Conservation (phyloP, 2,113 vertebrate genomes). For the human region DNA sequence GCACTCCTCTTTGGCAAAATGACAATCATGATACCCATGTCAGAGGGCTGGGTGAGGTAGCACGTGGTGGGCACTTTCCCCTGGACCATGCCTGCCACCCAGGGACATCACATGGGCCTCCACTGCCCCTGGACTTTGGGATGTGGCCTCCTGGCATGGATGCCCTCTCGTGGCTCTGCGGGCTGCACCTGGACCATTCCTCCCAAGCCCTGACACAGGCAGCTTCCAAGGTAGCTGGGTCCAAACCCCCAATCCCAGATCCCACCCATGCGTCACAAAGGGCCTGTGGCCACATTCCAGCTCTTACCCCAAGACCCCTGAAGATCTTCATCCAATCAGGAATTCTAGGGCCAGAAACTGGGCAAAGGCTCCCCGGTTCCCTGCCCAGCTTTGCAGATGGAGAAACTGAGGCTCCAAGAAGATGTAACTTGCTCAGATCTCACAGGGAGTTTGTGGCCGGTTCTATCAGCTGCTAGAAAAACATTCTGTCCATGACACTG, state of each 20-base stretch:
- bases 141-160: background rate
- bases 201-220: background rate
- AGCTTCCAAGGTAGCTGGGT: background rate
- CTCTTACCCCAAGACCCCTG: background rate
- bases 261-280: background rate
- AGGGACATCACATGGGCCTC: background rate
- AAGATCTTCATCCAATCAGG: background rate
- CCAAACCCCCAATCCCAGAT: background rate
- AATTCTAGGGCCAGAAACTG: background rate
- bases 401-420: background rate
- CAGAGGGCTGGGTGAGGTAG: no score
- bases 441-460: background rate
- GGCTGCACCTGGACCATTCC: background rate
- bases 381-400: background rate
- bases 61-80: rapidly evolving
- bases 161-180: background rate
- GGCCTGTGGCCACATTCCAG: background rate
- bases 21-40: background rate
- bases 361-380: background rate
- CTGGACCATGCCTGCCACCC: rapidly evolving
- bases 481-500: background rate
- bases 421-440: background rate
- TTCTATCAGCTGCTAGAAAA: no score
- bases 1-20: background rate
- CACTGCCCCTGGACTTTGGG: background rate